Evolutionary conservation across 64 coral and sea anemone species (phyloP).

Genomic region (Dendrophyllia cribrosa): DNA sequence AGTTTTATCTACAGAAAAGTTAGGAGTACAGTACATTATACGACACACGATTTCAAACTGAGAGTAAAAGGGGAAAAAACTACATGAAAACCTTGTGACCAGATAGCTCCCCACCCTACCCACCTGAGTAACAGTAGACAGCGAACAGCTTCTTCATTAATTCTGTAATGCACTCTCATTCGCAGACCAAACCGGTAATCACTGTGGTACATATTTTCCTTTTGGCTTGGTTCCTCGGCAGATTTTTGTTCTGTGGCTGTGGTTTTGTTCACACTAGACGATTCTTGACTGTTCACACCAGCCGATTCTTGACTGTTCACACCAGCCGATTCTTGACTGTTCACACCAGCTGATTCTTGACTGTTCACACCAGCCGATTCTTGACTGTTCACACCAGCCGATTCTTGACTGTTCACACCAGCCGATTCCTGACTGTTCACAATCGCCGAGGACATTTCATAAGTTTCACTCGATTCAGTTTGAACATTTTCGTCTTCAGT

Average conservation of each 20-base stretch:
- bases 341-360: too few species aligned
- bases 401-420: too few species aligned
- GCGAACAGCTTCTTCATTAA: conserved; percentile 84
- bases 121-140: conserved; percentile 78
- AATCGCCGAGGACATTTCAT: not conserved
- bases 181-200: conserved; percentile 66
- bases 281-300: conserved; percentile 19
- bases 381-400: too few species aligned
- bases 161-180: conserved; percentile 81
- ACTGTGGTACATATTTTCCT: conserved; percentile 6
- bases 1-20: too few species aligned
- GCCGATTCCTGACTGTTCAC: not conserved
- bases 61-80: too few species aligned
- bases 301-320: too few species aligned
- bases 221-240: not conserved
- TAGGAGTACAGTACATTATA: too few species aligned
- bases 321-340: too few species aligned
- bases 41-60: too few species aligned
- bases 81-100: too few species aligned
- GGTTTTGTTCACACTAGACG: not conserved
- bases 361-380: too few species aligned
- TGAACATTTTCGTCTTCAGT: not conserved
- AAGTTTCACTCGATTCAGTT: not conserved
- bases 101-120: not conserved
- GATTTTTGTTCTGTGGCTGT: not conserved